Conservation (phyloP, 2,113 vertebrate genomes). For the Labeo rohita region DNA sequence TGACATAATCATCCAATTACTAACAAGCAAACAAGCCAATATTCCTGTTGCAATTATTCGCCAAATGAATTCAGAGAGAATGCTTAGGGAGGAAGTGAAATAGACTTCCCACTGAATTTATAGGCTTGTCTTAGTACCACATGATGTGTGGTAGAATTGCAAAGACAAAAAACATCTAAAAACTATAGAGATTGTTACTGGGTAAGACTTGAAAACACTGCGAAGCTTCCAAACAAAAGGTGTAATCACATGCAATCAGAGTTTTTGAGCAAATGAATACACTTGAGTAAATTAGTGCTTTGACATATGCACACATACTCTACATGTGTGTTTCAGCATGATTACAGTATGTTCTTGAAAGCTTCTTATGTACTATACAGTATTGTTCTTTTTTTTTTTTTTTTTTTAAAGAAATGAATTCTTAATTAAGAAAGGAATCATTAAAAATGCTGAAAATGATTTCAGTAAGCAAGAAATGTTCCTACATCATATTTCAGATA, state of each 20-base stretch:
- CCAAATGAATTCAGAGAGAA: background rate
- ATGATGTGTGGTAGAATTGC: background rate
- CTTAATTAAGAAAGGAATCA: no score
- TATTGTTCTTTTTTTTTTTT: no score
- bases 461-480: background rate
- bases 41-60: background rate
- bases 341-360: no score
- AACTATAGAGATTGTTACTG: no score
- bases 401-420: no score
- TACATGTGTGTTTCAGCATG: no score
- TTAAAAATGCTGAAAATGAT: background rate
- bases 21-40: slow-evolving; percentile 22
- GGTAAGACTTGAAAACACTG: background rate
- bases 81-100: background rate
- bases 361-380: no score
- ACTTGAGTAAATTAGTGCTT: background rate
- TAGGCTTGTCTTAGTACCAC: background rate
- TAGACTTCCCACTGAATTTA: background rate
- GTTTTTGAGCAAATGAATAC: background rate
- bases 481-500: background rate
- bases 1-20: slow-evolving; percentile 7
- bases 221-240: background rate
- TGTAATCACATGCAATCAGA: background rate
- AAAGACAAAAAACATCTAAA: background rate
- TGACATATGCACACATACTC: background rate